phyloP scores from a whole-genome alignment of 2,797 vertebrate genomes.

The Lemur catta region DNA sequence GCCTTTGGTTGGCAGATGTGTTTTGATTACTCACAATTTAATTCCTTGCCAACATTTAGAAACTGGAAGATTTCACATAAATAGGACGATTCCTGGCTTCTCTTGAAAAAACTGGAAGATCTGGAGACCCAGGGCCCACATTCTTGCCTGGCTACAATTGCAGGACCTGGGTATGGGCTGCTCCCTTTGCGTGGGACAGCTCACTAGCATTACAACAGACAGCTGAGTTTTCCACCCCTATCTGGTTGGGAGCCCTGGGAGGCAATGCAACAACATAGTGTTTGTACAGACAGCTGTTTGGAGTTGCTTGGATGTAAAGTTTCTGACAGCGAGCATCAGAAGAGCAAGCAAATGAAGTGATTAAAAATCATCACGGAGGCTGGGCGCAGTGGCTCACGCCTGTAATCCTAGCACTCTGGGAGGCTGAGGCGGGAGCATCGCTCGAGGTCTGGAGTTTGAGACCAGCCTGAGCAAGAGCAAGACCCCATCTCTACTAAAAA shows the following conservation, averaged over 20 bases:
- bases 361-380: neutral
- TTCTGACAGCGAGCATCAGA: neutral
- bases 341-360: neutral
- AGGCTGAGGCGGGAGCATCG: too few species aligned
- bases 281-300: neutral
- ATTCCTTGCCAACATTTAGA: neutral
- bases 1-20: neutral
- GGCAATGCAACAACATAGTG: neutral
- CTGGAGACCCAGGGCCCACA: neutral
- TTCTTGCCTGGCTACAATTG: neutral
- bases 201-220: neutral
- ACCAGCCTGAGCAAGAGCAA: too few species aligned
- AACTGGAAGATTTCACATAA: neutral
- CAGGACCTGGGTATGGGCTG: neutral
- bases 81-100: neutral
- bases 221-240: neutral
- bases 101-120: neutral
- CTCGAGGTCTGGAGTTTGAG: too few species aligned
- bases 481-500: too few species aligned
- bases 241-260: too few species aligned
- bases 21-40: constrained; percentile 2
- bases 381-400: too few species aligned
- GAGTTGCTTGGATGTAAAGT: neutral
- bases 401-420: too few species aligned
- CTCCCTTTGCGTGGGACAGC: neutral